Conservation (phyloP, 2,113 vertebrate species). For the Oceanites oceanicus region DNA sequence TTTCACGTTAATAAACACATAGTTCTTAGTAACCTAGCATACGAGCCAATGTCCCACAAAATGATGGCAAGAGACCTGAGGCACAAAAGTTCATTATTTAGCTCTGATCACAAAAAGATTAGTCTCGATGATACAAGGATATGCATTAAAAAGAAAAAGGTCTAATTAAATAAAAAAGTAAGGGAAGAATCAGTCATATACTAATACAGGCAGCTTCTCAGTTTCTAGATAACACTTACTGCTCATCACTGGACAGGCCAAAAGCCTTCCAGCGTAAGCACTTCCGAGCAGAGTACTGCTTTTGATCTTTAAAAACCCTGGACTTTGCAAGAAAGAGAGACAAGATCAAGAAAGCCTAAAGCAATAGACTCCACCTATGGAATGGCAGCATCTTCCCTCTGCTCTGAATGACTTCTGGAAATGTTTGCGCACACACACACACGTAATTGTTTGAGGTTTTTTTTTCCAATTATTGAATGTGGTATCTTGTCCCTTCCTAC, state of each 20-base stretch:
- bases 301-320: neutral
- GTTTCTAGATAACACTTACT: neutral
- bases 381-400: neutral
- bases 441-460: fast-evolving
- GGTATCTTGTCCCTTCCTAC: neutral
- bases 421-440: neutral
- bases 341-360: neutral
- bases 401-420: neutral
- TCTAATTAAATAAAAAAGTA: neutral
- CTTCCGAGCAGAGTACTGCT: neutral
- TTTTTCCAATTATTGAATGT: neutral
- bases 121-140: fast-evolving
- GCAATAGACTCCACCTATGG: neutral
- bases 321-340: neutral
- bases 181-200: neutral
- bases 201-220: neutral
- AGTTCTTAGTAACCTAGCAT: neutral
- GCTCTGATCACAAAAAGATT: neutral
- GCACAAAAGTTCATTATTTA: neutral
- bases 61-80: neutral
- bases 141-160: neutral
- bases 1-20: neutral
- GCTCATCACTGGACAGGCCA: neutral
- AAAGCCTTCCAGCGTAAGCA: neutral
- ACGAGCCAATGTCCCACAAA: neutral